phyloP scores from a whole-genome alignment of 1,140 invertebrate species.

The Euborellia annulipes region DNA sequence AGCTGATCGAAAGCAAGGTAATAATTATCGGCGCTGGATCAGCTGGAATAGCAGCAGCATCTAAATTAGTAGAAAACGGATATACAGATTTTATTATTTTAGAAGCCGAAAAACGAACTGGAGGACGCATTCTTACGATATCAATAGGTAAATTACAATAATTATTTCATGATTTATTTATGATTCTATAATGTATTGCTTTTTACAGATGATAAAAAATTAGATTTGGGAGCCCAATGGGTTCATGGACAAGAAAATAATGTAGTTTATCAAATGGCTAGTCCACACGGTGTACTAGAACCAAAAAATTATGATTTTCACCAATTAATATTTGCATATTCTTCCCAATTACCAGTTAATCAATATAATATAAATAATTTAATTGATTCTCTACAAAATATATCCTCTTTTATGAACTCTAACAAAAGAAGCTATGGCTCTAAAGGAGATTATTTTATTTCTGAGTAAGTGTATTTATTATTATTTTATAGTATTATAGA shows the following conservation, averaged over 20 bases:
- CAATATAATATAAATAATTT: no score
- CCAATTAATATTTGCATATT: no score
- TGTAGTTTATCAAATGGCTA: conserved; percentile 19
- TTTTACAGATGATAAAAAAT: conserved; percentile 15
- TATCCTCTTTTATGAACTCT: no score
- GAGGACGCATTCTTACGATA: conserved; percentile 46
- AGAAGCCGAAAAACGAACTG: conserved; percentile 55
- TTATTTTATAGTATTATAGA: no score
- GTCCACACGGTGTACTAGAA: neutral
- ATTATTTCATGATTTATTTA: neutral
- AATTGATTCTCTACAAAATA: no score
- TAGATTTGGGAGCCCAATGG: conserved; percentile 34
- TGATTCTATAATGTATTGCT: neutral
- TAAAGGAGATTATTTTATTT: no score
- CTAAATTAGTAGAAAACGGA: conserved; percentile 31
- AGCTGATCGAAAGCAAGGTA: conserved; percentile 20
- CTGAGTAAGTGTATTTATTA: no score
- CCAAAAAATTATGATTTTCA: no score
- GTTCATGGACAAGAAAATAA: conserved; percentile 29
- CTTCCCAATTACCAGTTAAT: no score
- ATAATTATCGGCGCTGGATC: conserved; percentile 44
- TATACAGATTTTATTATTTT: conserved; percentile 34
- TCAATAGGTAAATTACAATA: conserved; percentile 28
- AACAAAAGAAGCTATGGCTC: no score
- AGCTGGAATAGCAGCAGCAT: conserved; percentile 38